A percentile compares a stretch with the other conserved stretches of the same genome.
Evolutionary conservation across 2,888 invertebrate genomes (phyloP).

Genomic region (Zonitis immaculata): DNA sequence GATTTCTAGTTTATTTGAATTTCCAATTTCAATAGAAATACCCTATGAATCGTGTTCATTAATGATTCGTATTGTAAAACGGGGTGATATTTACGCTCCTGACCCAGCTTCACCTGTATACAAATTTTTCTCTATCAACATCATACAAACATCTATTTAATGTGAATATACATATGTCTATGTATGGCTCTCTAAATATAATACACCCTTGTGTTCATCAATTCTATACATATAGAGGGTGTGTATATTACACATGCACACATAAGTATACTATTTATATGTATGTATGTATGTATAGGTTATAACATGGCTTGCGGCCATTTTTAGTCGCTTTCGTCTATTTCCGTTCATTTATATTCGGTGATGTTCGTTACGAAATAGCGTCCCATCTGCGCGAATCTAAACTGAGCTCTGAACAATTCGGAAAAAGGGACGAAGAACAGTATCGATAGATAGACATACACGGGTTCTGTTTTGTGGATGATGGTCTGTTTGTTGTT

Average conservation of each 20-base stretch:
- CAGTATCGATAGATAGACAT: slow-evolving; percentile 33
- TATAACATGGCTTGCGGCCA: slow-evolving; percentile 38
- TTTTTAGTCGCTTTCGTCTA: slow-evolving; percentile 33
- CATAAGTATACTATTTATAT: no score
- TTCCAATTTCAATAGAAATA: no score
- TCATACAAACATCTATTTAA: not conserved
- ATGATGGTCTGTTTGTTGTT: slow-evolving; percentile 33
- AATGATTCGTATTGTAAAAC: not conserved
- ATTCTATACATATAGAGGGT: not conserved
- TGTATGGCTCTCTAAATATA: not conserved
- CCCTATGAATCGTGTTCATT: no score
- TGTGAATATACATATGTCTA: not conserved
- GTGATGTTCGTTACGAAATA: slow-evolving; percentile 22
- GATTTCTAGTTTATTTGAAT: no score
- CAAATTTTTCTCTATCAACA: not conserved
- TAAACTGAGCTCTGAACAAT: slow-evolving; percentile 16
- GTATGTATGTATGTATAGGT: not conserved
- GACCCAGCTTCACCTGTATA: not conserved
- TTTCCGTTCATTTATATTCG: slow-evolving; percentile 21
- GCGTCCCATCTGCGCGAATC: slow-evolving; percentile 33
- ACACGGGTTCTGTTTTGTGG: slow-evolving; percentile 34
- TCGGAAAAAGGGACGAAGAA: slow-evolving; percentile 15
- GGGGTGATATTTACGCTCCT: not conserved
- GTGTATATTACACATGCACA: no score
- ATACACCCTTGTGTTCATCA: not conserved